Conservation (phyloP, 2,797 vertebrate genomes). For the Arvicola amphibius region DNA sequence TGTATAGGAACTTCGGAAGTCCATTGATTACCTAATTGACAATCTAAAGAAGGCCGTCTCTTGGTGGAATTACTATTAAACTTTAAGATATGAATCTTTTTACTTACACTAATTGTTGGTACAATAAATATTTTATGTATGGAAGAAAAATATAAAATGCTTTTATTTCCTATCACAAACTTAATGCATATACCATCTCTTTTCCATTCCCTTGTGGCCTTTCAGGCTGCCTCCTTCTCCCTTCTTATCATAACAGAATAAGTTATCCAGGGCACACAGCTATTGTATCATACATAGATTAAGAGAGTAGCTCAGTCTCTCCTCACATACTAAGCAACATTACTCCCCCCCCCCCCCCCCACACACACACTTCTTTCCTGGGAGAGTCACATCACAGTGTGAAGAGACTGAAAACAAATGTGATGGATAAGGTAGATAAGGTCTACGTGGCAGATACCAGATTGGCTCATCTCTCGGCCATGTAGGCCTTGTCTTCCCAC, state of each 20-base stretch:
- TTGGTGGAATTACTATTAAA: conserved; percentile 23
- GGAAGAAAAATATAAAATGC: background rate
- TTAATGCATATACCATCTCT: rapidly evolving
- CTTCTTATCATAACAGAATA: background rate
- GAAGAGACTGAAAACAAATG: background rate
- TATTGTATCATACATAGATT: background rate
- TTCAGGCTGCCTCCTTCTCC: background rate
- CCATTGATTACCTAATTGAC: background rate
- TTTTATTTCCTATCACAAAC: background rate
- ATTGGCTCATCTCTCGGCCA: no score
- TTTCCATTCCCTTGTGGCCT: background rate
- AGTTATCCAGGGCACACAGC: background rate
- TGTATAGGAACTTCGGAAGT: background rate
- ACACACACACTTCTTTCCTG: background rate
- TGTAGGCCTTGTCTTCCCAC: no score
- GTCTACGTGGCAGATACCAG: no score
- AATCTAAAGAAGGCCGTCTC: background rate
- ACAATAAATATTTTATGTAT: background rate
- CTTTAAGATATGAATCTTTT: conserved; percentile 17
- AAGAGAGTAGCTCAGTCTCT: background rate
- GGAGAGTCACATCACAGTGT: background rate
- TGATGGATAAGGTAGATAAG: background rate
- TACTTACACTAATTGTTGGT: background rate
- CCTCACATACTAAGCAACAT: background rate
- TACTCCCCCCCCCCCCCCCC: background rate